Evolutionary conservation across 1,140 invertebrate species (phyloP).

Genomic region (Caenorhabditis tropicalis): DNA sequence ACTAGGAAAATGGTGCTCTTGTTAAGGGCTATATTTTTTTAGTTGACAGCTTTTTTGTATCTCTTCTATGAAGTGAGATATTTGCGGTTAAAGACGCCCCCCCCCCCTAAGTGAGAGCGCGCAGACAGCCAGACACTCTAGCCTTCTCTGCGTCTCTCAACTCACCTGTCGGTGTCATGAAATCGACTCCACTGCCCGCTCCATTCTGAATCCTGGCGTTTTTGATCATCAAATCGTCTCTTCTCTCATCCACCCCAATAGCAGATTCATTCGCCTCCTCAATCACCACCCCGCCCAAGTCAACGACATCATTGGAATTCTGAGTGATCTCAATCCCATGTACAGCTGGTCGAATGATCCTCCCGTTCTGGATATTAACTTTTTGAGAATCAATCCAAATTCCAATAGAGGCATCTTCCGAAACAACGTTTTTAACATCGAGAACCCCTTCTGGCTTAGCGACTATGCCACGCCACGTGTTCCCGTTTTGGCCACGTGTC

Average conservation of each 20-base stretch:
- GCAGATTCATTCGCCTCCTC: conserved; percentile 40
- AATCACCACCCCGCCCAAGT: conserved; percentile 34
- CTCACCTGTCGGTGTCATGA: conserved; percentile 26
- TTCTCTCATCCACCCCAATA: conserved; percentile 34
- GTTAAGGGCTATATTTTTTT: no score
- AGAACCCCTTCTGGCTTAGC: conserved; percentile 15
- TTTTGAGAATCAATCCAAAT: conserved; percentile 47
- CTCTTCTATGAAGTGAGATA: no score
- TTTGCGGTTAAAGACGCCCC: no score
- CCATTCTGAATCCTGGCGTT: conserved; percentile 14
- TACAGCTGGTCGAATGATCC: conserved; percentile 4
- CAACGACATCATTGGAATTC: conserved; percentile 25
- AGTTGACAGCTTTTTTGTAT: no score
- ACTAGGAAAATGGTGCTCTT: no score
- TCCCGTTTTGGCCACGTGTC: conserved; percentile 18
- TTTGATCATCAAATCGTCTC: conserved; percentile 9
- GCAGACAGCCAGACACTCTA: no score
- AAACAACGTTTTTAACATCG: conserved; percentile 8
- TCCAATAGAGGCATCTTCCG: conserved; percentile 31
- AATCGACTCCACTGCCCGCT: conserved; percentile 35
- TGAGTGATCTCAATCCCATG: conserved; percentile 42
- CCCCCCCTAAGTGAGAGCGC: no score
- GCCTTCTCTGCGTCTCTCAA: no score
- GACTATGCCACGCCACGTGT: not conserved
- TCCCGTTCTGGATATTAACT: conserved; percentile 10